Evolutionary conservation across 2,113 vertebrate genomes (phyloP), one percentile per base, ranked within the genome.

Genomic region (Sinocyclocheilus anophthalmus): DNA sequence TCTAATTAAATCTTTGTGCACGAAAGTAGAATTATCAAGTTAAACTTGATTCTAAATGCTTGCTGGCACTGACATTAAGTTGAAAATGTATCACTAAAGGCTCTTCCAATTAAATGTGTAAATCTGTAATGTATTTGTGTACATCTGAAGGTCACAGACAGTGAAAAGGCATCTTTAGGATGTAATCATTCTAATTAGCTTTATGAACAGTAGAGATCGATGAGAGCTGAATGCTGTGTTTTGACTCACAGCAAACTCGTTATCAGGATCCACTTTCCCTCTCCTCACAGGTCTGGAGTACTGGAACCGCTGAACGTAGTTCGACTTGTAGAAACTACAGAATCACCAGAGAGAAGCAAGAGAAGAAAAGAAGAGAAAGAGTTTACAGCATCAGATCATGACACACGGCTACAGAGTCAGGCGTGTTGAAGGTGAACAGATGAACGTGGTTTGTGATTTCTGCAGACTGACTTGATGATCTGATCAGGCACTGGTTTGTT

Each of bases 401-500:
- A 26, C n/a, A 65, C 24, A 65, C 10, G 10, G 59, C n/a, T 63
- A 12, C 12, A 63, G 61, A 63, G 22, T 22, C 8, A 59, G 20
- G 9, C 0, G 1, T 0, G 12, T 22, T 63, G 59, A 61, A 63
- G n/a, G 59, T 24, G 59, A 24, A 24, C 11, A 26, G 61, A 63
- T 63, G 59, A 65, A 6, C 5, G 42, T 78, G 77, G n/a, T n/a
- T 80, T 22, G 55, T 42, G 45, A 20, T 39, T 59, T 57, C 30
- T 22, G 24, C 7, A 69, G 48, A 86, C 96, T 96, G 91, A 99
- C 98, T 99, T 99, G 92, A 99, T 97, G 65, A 99, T 99, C 94
- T 99, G 98, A 91, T 99, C 98, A 14, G 98, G 98, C 9, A 99
- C 97, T 0, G 97, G 97, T 86, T 99, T 99, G 88, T 97, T 98